Base-by-base conservation (phyloP, 2,888 invertebrate species). In the Chrysodeixis includens region DNA sequence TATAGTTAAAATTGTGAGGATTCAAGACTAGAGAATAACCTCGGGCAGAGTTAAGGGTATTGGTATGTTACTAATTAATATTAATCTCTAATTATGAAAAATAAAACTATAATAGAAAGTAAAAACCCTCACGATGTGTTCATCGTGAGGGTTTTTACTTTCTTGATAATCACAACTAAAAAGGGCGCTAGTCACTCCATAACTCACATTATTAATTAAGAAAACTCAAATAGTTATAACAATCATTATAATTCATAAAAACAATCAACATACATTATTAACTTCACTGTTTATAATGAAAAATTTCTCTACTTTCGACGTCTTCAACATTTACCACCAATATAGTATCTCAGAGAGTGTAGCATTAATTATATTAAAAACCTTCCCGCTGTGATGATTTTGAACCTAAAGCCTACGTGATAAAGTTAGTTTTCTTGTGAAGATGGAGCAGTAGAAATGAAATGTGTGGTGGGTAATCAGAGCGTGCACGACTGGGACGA, bases 241-340 rank as follows among this genome's bases (percentile, higher is more conserved):
- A 44, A 66, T 72, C 56, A 55, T 51, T 55, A 60, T 57, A 74
- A 68, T 79, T 72, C 77, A 66, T 62, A 59, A 74, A 59, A 63
- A 66, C 66, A 66, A 62, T 65, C 49, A 46, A 58, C 64, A 61
- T 40, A 71, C 62, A 61, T 76, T 71, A 69, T 67, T 56, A 70
- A 56, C 62, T 71, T 58, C 54, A 62, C 67, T 83, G 80, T 84
- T 84, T 84, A 84, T 82, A 84, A 76, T 81, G 83, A 72, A 85
- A 86, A 89, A 91, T 92, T 92, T 93, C 92, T 90, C 92, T 86
- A 91, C 92, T 93, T 92, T 92, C 92, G 79, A 91, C 82, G 79
- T 82, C 82, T 89, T 83, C 80, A 90, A 89, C 89, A 90, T 88
- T 88, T 88, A 89, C 87, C 83, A 89, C 86, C 87, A 90, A 89